Evolutionary conservation across 2,113 vertebrate species (phyloP).

Genomic region (Athene cunicularia): DNA sequence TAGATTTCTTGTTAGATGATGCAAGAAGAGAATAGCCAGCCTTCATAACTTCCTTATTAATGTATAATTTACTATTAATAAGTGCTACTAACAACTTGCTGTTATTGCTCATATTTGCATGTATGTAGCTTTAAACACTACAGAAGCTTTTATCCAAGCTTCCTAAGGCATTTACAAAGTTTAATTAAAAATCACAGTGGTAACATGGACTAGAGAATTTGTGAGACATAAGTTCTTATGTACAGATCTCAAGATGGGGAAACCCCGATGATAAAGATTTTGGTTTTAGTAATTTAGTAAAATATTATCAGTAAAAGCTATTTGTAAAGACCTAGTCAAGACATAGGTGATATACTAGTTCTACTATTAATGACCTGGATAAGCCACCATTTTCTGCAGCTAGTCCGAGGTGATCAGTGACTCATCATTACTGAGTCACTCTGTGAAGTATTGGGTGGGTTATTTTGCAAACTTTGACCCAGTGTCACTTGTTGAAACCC

Average conservation of each 20-base stretch:
- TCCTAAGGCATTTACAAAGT: neutral
- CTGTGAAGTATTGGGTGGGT: neutral
- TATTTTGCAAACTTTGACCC: neutral
- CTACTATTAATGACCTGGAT: neutral
- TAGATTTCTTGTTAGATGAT: neutral
- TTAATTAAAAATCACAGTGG: neutral
- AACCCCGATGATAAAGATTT: neutral
- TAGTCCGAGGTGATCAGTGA: neutral
- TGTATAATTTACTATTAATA: neutral
- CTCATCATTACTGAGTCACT: neutral
- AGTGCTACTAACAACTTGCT: neutral
- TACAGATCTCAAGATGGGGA: neutral
- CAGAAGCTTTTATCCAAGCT: neutral
- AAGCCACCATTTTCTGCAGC: neutral
- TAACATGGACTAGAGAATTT: neutral
- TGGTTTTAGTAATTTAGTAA: neutral
- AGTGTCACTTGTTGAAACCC: neutral
- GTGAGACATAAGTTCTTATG: neutral
- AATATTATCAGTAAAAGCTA: neutral
- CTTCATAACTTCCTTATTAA: neutral
- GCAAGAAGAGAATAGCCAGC: neutral
- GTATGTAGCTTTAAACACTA: neutral
- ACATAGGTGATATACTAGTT: neutral
- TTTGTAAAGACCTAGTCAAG: neutral
- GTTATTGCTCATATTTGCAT: neutral